Conservation (phyloP, 2,113 vertebrate species). For the Ancistrus triradiatus region DNA sequence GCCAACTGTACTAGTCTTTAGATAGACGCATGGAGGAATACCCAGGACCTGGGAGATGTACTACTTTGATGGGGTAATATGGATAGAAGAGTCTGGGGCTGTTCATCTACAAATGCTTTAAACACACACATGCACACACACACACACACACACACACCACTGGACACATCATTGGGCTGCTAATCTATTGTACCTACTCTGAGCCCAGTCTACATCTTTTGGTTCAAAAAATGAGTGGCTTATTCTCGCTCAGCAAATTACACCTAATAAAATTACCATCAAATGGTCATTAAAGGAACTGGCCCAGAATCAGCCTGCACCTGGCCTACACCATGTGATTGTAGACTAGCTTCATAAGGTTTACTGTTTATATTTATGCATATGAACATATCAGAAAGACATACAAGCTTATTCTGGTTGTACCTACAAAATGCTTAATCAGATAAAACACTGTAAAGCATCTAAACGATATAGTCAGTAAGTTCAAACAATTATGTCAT, state of each 20-base stretch:
- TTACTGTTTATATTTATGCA: no score
- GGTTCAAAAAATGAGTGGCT: conserved; percentile 62
- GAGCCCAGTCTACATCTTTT: conserved; percentile 53
- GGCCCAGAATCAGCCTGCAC: conserved; percentile 49
- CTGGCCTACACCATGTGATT: conserved; percentile 53
- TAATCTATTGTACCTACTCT: conserved; percentile 15
- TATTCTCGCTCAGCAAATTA: conserved; percentile 69
- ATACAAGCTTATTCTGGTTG: no score
- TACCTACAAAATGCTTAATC: no score
- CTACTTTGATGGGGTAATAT: neutral
- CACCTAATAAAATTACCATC: conserved; percentile 75
- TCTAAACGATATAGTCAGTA: no score
- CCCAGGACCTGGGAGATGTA: neutral
- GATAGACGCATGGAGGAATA: no score
- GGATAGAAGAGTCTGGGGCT: neutral
- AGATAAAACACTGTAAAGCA: no score
- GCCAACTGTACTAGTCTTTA: no score
- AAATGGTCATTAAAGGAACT: conserved; percentile 62
- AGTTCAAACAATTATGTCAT: no score
- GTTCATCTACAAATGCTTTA: conserved; percentile 15
- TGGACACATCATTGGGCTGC: conserved; percentile 53
- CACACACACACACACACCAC: conserved; percentile 20
- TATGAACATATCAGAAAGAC: no score
- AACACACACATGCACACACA: neutral
- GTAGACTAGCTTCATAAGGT: conserved; percentile 21